These are phyloP conservation scores for Caenorhabditis uteleia DNA, from an alignment of 2,888 invertebrate species.

Conservation along the genomic window DNA sequence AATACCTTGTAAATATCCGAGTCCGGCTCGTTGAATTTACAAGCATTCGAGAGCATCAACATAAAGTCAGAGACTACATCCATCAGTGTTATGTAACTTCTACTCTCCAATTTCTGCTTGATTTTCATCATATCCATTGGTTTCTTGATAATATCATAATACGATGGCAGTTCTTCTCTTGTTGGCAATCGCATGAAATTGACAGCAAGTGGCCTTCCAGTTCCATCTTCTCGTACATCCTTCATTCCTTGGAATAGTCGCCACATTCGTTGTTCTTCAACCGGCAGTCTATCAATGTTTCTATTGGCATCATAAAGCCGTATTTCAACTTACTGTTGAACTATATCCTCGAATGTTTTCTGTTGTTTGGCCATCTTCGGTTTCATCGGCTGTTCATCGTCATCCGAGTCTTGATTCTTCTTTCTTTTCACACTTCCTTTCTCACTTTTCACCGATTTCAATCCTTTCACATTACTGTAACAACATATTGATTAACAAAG, in stretches of 20 bases:
- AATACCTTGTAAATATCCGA: conserved; percentile 81
- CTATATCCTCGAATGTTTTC: not conserved
- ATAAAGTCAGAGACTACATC: conserved; percentile 63
- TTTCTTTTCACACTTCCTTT: not conserved
- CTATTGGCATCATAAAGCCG: too few relatives aligned
- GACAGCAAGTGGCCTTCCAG: conserved; percentile 86
- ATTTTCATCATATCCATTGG: conserved; percentile 96
- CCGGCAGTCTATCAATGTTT: conserved; percentile 10
- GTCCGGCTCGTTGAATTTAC: conserved; percentile 94
- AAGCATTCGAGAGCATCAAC: conserved; percentile 95
- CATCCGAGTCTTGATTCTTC: not conserved
- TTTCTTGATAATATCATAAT: conserved; percentile 93
- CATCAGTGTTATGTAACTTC: conserved; percentile 36
- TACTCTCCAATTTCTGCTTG: conserved; percentile 71
- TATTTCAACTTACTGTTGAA: too few relatives aligned
- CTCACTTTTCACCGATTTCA: not conserved
- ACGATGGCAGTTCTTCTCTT: conserved; percentile 85
- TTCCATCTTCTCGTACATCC: conserved; percentile 85
- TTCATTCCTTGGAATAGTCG: conserved; percentile 82
- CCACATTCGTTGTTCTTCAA: conserved; percentile 76
- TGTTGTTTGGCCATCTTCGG: too few relatives aligned
- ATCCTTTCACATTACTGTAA: too few relatives aligned
- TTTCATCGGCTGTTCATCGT: conserved; percentile 4
- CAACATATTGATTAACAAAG: too few relatives aligned
- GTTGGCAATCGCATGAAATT: conserved; percentile 94